Percentiles rank a stretch among this genome's conserved stretches.
Conservation (phyloP, 1,140 invertebrate genomes). For the Platyscapa corneri region DNA sequence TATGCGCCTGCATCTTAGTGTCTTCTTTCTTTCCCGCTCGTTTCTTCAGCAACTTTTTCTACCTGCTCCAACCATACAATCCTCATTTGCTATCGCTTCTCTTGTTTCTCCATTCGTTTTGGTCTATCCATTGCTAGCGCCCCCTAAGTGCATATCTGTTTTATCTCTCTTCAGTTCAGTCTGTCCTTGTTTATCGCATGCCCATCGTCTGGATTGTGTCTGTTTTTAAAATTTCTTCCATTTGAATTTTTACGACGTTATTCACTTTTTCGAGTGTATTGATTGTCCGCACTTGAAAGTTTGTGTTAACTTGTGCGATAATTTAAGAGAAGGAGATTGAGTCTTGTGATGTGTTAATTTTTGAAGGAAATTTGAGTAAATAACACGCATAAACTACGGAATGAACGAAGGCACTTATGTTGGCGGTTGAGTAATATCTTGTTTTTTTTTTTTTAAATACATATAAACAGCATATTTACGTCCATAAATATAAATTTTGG, state of each 20-base stretch:
- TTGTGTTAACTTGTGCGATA: not conserved
- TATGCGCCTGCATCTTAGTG: not conserved
- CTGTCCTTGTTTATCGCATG: slow-evolving; percentile 8
- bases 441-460: not conserved
- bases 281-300: not conserved
- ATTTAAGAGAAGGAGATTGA: not conserved
- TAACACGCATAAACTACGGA: not conserved
- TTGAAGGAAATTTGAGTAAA: slow-evolving; percentile 6
- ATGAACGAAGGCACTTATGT: not conserved
- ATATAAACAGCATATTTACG: not conserved
- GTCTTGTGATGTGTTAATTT: slow-evolving; percentile 16
- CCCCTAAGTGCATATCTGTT: slow-evolving; percentile 13
- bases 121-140: not conserved
- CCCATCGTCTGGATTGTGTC: not conserved
- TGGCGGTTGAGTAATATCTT: not conserved
- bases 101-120: not conserved
- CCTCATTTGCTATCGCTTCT: not conserved
- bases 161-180: slow-evolving; percentile 3
- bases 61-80: slow-evolving; percentile 15
- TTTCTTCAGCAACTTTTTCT: slow-evolving; percentile 36
- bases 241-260: slow-evolving; percentile 9
- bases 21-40: slow-evolving; percentile 39
- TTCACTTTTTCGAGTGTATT: not conserved
- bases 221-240: not conserved
- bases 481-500: not conserved